Conservation (phyloP, 2,113 vertebrate species). For the Nyctibius bracteatus region DNA sequence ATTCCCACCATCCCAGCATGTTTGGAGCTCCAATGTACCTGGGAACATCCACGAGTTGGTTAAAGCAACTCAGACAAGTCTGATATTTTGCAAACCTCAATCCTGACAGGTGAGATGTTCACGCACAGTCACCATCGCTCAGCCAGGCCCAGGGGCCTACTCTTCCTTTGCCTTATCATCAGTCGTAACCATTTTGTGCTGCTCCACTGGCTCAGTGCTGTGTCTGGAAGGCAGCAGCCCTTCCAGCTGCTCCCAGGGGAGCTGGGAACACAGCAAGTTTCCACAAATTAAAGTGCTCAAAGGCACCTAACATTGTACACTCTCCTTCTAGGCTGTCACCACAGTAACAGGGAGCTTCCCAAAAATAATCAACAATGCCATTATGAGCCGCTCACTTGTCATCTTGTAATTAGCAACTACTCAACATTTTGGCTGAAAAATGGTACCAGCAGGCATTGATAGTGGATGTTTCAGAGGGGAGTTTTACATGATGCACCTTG, state of each 20-base stretch:
- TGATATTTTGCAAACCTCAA: neutral
- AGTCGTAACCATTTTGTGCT: neutral
- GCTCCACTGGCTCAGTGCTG: neutral
- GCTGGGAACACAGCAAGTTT: neutral
- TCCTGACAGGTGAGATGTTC: neutral
- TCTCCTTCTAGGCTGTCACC: neutral
- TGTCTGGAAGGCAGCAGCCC: neutral
- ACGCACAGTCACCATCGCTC: accelerated
- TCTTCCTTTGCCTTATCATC: neutral
- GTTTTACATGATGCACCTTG: neutral
- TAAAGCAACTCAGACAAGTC: neutral
- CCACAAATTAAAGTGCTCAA: neutral
- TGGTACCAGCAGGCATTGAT: neutral
- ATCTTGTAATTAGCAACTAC: neutral
- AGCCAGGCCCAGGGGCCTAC: neutral
- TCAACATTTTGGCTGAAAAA: neutral
- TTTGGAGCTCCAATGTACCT: neutral
- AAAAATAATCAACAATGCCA: neutral
- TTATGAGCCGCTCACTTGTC: neutral
- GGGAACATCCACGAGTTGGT: neutral
- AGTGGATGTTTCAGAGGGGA: neutral
- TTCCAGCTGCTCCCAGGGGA: neutral
- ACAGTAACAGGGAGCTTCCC: neutral
- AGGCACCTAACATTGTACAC: neutral
- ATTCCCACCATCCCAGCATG: neutral